These are phyloP conservation scores for Mallateleia sp. DNA, from an alignment of 2,888 invertebrate genomes.

Conservation along the genomic window DNA sequence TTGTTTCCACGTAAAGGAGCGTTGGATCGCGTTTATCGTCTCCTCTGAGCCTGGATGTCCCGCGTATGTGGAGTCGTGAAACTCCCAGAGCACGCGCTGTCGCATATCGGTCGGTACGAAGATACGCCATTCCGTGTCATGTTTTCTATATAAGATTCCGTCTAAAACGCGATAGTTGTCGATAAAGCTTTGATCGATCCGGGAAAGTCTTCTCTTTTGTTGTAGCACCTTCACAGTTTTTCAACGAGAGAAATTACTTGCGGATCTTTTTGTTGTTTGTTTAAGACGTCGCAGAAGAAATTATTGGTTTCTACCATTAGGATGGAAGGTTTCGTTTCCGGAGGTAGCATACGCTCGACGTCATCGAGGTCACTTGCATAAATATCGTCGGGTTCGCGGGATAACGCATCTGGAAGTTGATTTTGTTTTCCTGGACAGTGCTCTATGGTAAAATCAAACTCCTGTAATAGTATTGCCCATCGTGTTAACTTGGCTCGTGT, in stretches of 20 bases:
- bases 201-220: neutral
- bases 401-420: neutral
- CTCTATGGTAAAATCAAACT: no score
- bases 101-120: slow-evolving; percentile 6
- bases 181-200: neutral
- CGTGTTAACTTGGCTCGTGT: no score
- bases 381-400: neutral
- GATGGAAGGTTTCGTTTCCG: neutral
- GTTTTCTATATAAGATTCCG: neutral
- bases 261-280: slow-evolving; percentile 3
- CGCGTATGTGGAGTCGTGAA: neutral
- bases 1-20: slow-evolving; percentile 8
- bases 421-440: no score
- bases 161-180: neutral
- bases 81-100: neutral
- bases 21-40: slow-evolving; percentile 3
- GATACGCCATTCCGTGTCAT: neutral
- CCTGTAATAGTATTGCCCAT: no score
- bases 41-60: slow-evolving; percentile 8
- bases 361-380: neutral
- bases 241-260: no score
- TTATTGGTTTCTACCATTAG: neutral
- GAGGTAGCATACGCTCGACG: neutral
- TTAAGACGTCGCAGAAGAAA: neutral
- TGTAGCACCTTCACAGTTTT: no score